phyloP scores from a whole-genome alignment of 2,888 invertebrate species.

The Thymelicus lineola region DNA sequence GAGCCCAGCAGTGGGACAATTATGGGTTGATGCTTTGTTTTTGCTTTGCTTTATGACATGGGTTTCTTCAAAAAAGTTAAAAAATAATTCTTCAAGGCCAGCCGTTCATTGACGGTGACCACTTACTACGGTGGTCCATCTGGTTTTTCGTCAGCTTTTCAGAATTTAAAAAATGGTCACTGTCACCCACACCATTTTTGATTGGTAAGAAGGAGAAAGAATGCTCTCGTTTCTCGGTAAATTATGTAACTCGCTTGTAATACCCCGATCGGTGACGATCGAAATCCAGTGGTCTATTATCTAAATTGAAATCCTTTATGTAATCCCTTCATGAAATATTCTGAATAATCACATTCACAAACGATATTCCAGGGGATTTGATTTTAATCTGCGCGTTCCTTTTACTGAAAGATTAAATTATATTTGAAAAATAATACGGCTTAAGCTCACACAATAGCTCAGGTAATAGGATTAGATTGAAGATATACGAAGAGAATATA shows the following conservation, averaged over 20 bases:
- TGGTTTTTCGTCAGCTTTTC: no score
- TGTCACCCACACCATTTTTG: no score
- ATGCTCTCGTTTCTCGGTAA: no score
- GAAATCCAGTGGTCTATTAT: neutral
- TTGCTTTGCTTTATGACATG: no score
- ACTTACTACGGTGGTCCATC: no score
- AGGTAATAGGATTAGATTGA: neutral
- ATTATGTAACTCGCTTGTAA: neutral
- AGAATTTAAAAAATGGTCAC: no score
- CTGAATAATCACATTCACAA: neutral
- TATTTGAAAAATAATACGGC: neutral
- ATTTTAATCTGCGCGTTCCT: neutral
- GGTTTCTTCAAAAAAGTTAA: no score
- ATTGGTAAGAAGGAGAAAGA: no score
- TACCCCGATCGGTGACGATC: neutral
- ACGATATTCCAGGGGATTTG: neutral
- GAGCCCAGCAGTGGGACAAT: no score
- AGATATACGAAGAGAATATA: neutral
- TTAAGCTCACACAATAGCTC: neutral
- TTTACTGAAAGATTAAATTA: neutral
- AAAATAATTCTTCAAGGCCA: no score
- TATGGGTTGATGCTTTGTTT: no score
- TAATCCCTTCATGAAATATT: neutral
- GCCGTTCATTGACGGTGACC: no score
- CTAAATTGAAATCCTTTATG: constrained; percentile 8